These are phyloP conservation scores for Suillia variegata DNA, from an alignment of 2,888 invertebrate genomes.

Conservation along the genomic window DNA sequence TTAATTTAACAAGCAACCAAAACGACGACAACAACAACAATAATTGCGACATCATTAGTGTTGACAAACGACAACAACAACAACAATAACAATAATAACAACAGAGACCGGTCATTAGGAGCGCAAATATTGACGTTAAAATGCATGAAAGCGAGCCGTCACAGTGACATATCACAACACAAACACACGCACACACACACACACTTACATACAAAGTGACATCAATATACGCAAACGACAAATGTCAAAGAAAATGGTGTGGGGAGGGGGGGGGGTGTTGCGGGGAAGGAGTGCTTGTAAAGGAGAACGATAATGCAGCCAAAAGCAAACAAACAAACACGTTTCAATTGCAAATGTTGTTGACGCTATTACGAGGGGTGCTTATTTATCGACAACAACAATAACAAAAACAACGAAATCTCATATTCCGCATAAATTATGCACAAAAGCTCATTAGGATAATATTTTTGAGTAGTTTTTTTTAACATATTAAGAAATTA, in stretches of 20 bases:
- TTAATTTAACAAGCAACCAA: too few species aligned
- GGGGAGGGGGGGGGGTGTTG: too few species aligned
- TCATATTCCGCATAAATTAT: too few species aligned
- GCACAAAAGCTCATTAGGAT: neutral
- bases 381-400: too few species aligned
- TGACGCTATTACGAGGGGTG: too few species aligned
- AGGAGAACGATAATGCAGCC: neutral
- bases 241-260: too few species aligned
- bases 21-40: neutral
- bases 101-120: constrained; percentile 46
- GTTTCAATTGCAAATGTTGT: constrained; percentile 5
- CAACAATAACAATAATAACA: neutral
- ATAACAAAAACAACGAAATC: too few species aligned
- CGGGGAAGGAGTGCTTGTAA: too few species aligned
- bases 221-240: too few species aligned
- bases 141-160: constrained; percentile 40
- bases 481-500: too few species aligned
- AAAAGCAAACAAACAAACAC: neutral
- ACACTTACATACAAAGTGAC: too few species aligned
- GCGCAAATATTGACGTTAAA: constrained; percentile 54
- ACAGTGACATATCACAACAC: neutral
- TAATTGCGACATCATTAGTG: constrained; percentile 13
- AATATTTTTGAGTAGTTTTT: neutral
- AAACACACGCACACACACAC: too few species aligned
- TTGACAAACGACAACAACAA: constrained; percentile 10